Evolutionary conservation across 2,888 invertebrate genomes (phyloP), one percentile per base, ranked within the genome.

Genomic region (Spodoptera exigua): DNA sequence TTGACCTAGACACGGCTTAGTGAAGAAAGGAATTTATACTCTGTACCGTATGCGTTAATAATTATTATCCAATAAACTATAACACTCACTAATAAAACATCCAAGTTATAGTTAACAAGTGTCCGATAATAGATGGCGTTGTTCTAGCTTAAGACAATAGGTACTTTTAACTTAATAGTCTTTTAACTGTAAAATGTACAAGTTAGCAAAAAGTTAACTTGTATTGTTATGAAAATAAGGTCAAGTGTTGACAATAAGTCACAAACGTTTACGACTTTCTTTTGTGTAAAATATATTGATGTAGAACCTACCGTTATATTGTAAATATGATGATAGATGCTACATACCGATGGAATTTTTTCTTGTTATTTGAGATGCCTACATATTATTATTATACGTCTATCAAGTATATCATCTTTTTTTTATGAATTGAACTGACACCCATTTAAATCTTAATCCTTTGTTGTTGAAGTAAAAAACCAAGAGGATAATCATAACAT

Each of bases 91-190:
- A 3, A 17, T 27, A 27, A 27, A 9, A n/a, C 14, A 10, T 17
- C 0, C 5, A 40, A 40, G 5, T n/a, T n/a, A n/a, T n/a, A 47
- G 41, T 32, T 55, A 36, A 52, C 12, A 11, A 2, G 12, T 41
- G 0, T 0, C 18, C 2, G 3, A 10, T 16, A 43, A 60, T 41
- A 69, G 72, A 72, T 72, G 55, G 47, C 72, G 14, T 0, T 56
- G 5, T 60, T 21, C 2, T 36, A 48, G 3, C 35, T 43, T n/a
- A 16, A 2, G 11, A 18, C 27, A 21, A 27, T 12, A 10, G 16
- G 11, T 46, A 14, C 21, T 40, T 35, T 1, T 3, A 11, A 17
- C 36, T 14, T 43, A 37, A 2, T 5, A 4, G 10, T 10, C 44
- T 67, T 58, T 16, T 55, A 64, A 59, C 65, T 49, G 54, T 59